A percentile compares a stretch with the other conserved stretches of the same genome.
phyloP scores from a whole-genome alignment of 2,888 invertebrate species.

The Xylota segnis region DNA sequence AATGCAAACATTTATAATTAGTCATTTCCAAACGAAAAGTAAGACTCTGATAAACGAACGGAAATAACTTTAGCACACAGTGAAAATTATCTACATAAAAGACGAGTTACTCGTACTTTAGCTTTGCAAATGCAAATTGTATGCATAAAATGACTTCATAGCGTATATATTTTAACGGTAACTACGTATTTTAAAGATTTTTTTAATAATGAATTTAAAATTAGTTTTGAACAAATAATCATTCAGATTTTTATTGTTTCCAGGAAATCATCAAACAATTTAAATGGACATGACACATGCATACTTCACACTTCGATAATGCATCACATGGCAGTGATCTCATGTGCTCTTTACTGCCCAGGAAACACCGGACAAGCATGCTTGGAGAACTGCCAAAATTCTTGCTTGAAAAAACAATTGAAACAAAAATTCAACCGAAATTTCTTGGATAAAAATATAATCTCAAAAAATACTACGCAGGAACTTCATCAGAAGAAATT shows the following conservation, averaged over 20 bases:
- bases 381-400: constrained; percentile 61
- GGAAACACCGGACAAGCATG: constrained; percentile 28
- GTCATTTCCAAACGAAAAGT: no score
- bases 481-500: not conserved
- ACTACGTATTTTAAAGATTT: no score
- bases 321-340: constrained; percentile 58
- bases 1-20: not conserved
- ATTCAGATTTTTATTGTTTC: not conserved
- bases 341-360: constrained; percentile 37
- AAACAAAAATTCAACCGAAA: constrained; percentile 37
- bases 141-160: not conserved
- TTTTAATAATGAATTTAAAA: no score
- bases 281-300: constrained; percentile 21
- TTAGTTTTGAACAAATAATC: not conserved
- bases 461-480: constrained; percentile 42
- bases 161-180: no score
- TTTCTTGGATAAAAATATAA: constrained; percentile 67
- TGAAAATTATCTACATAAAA: no score
- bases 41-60: not conserved
- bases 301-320: constrained; percentile 24
- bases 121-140: not conserved
- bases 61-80: not conserved
- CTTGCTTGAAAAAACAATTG: constrained; percentile 50
- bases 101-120: not conserved
- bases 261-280: not conserved